Evolutionary conservation across 37 sponge, comb jelly and placozoan species (phyloP).

Genomic region (Halichondria panicea): DNA sequence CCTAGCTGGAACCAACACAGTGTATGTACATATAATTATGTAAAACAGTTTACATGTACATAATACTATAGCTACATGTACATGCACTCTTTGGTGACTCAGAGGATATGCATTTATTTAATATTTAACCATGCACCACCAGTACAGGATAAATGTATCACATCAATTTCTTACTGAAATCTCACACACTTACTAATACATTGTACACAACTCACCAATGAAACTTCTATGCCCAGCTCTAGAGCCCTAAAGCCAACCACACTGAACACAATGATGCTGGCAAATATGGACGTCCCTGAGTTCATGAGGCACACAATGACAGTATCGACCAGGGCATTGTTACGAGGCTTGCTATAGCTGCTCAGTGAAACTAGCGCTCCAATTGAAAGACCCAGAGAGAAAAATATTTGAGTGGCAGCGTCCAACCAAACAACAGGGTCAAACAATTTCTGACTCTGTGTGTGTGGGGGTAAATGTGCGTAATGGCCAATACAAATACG

Average conservation of each 20-base stretch:
- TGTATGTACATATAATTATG: no score
- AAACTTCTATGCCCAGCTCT: slow-evolving; percentile 15
- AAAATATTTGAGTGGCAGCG: slow-evolving; percentile 98
- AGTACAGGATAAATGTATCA: no score
- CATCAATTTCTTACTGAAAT: no score
- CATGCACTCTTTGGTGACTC: no score
- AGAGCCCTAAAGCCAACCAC: slow-evolving; percentile 83
- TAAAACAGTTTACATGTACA: no score
- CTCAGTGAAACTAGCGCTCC: slow-evolving; percentile 91
- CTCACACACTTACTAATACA: no score
- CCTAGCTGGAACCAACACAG: no score
- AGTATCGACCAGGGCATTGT: slow-evolving; percentile 70
- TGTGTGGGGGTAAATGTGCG: background rate
- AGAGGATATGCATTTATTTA: no score
- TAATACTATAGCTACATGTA: no score
- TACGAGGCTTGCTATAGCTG: slow-evolving; percentile 79
- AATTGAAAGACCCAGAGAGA: slow-evolving; percentile 85
- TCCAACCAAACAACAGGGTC: slow-evolving; percentile 89
- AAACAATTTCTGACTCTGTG: slow-evolving; percentile 10
- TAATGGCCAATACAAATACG: background rate
- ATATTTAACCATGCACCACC: no score
- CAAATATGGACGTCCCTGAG: slow-evolving; percentile 85
- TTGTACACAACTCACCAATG: slow-evolving; percentile 42
- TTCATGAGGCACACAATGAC: slow-evolving; percentile 82
- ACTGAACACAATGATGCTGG: slow-evolving; percentile 87